Evolutionary conservation across 2,888 invertebrate genomes (phyloP), one percentile per base, ranked within the genome.

Genomic region (Aproaerema taeniolella): DNA sequence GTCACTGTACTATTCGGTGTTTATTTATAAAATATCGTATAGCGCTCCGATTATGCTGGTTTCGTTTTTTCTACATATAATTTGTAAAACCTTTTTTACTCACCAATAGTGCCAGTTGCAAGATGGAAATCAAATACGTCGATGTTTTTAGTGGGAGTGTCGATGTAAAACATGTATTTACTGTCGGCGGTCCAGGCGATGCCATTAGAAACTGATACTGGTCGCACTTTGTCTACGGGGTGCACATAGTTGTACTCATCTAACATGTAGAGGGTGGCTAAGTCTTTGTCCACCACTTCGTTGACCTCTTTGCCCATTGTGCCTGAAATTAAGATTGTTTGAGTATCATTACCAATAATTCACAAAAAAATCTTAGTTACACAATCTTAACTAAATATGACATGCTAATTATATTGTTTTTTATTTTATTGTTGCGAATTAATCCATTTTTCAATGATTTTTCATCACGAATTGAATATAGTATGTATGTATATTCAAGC

Each of bases 151-250:
- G 92, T 91, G 0, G 89, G 87, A 0, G 93, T 90, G 71, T 95
- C 95, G 24, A 94, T 93, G 69, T 92, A 95, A 71, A 92, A 95
- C 87, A 95, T 90, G 53, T 88, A 89, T 45, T 89, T 87, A 57
- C 90, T 90, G 55, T 92, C 91, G 0, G 77, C 61, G 11, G 90
- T 92, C 95, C 95, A 95, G 0, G 91, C 91, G 4, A 95, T 69
- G 1, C 95, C 95, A 58, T 95, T 95, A 31, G 94, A 94, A n/a
- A 93, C 87, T 8, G 89, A 87, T 12, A 92, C 90, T 0, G 86
- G 86, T 0, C 75, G 65, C 1, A 85, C 71, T 46, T 73, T 73
- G 2, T 58, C 67, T 31, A 53, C 64, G 0, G 75, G 82, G 34
- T 73, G 44, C 0, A 61, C 43, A 46, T 70, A 63, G 49, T 79